Evolutionary conservation across 2,113 vertebrate species (phyloP).

Genomic region (Channa argus): DNA sequence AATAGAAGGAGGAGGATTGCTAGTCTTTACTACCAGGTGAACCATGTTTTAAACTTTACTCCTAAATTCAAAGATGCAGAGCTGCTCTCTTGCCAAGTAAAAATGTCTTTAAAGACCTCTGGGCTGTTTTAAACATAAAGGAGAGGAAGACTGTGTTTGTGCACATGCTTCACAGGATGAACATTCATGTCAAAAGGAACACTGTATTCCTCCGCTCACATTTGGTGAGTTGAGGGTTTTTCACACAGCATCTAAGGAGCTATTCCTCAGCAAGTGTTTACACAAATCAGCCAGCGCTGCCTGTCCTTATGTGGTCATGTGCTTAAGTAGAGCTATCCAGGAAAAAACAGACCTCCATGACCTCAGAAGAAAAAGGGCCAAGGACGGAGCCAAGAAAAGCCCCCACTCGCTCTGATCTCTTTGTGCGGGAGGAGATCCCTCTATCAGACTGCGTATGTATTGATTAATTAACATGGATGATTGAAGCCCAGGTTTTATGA

Average conservation of each 20-base stretch:
- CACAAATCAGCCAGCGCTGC: constrained; percentile 70
- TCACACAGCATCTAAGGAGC: constrained; percentile 58
- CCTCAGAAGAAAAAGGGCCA: constrained; percentile 55
- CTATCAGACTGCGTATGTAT: constrained; percentile 9
- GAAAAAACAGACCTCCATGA: constrained; percentile 68
- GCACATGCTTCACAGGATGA: constrained; percentile 1
- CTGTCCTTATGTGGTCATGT: constrained; percentile 86
- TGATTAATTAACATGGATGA: constrained; percentile 28
- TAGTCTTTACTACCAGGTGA: background rate
- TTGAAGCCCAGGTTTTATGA: constrained; percentile 23
- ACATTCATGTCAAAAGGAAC: constrained; percentile 38
- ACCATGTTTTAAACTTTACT: too few species aligned
- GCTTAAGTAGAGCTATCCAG: constrained; percentile 67
- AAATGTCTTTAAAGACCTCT: constrained; percentile 39
- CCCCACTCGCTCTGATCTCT: constrained; percentile 12
- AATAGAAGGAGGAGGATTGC: constrained; percentile 6
- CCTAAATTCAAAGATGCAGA: constrained; percentile 25
- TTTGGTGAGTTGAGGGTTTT: constrained; percentile 40
- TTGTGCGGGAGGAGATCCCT: constrained; percentile 30
- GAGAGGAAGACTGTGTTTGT: constrained; percentile 29
- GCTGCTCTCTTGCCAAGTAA: constrained; percentile 3
- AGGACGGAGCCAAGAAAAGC: constrained; percentile 59
- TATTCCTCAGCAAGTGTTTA: constrained; percentile 78
- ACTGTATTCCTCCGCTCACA: constrained; percentile 35
- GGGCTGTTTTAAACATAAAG: constrained; percentile 40